Evolutionary conservation across 2,888 invertebrate species (phyloP), one percentile per base, ranked within the genome.

Genomic region (Drosophila nr. perissopoda): DNA sequence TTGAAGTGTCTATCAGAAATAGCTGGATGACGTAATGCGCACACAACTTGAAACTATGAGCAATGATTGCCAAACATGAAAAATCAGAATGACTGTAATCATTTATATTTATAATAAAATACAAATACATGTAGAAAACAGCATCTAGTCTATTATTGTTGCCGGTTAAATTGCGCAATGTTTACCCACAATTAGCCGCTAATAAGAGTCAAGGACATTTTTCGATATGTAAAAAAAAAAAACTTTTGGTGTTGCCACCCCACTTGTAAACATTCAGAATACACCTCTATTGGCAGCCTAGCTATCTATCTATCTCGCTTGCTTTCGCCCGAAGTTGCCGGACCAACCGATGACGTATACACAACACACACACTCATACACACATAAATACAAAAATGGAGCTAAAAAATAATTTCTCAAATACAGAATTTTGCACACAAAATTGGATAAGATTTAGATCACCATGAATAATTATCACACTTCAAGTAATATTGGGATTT

Each of bases 1-100:
- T 91, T 88, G 82, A 87, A 84, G 81, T 87, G 87, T 83, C 82
- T 78, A 89, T 90, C 87, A 89, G 80, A 92, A 91, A 91, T 92
- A 91, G 89, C 84, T 77, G 77, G 76, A 89, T 91, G 91, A 91
- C 92, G 91, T 91, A 91, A 91, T 87, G 71, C 71, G 53, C 61
- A 56, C 84, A 68, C 82, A 68, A 72, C 72, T 80, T 86, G 69
- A 73, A 85, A 80, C 78, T 83, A 76, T 90, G 87, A 87, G 82
- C 76, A 86, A 85, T 83, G 69, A 72, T 54, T 57, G 25, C 13
- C 11, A 25, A 40, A 18, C 42, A 45, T 36, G 4, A 69, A 48
- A 25, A 36, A 27, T 56, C 42, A 21, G n/a, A 67, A 45, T 34
- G n/a, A 16, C 29, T 40, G 25, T 25, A 25, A 25, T 45, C 25